Percentiles rank a stretch among this genome's conserved stretches.
Conservation (phyloP, 2,888 invertebrate species). For the Gerris lacustris region DNA sequence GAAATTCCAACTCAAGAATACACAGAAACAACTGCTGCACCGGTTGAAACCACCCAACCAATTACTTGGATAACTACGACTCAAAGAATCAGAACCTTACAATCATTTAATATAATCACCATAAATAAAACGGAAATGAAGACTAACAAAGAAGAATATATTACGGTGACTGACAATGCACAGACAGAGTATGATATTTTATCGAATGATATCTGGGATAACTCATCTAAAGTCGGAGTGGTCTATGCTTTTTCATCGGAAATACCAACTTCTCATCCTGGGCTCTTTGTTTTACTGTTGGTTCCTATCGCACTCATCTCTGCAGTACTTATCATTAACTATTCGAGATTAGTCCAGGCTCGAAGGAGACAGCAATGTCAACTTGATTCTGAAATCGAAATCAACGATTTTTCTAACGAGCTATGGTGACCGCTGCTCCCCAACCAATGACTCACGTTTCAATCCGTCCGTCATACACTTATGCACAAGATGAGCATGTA, state of each 20-base stretch:
- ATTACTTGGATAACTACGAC: neutral
- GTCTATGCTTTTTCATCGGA: conserved; percentile 24
- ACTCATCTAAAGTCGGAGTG: conserved; percentile 19
- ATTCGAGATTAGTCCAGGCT: conserved; percentile 15
- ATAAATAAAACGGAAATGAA: neutral
- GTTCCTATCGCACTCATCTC: conserved; percentile 24
- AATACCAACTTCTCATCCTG: conserved; percentile 25
- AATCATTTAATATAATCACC: neutral
- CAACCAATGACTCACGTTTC: conserved; percentile 7
- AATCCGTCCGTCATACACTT: neutral
- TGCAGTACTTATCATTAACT: conserved; percentile 20
- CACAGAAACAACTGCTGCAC: neutral
- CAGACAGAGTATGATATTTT: conserved; percentile 12
- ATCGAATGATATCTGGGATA: conserved; percentile 23
- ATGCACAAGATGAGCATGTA: neutral
- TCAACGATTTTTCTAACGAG: conserved; percentile 26
- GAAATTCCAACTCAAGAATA: neutral
- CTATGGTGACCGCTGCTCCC: conserved; percentile 27
- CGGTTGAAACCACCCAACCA: neutral
- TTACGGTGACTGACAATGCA: conserved; percentile 11
- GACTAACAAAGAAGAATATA: conserved; percentile 5
- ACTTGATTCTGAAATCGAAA: conserved; percentile 23
- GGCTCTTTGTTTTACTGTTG: conserved; percentile 23
- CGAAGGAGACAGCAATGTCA: conserved; percentile 16
- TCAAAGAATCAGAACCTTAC: neutral